Evolutionary conservation across 2,888 invertebrate genomes (phyloP).

Genomic region (Notocelia uddmanniana): DNA sequence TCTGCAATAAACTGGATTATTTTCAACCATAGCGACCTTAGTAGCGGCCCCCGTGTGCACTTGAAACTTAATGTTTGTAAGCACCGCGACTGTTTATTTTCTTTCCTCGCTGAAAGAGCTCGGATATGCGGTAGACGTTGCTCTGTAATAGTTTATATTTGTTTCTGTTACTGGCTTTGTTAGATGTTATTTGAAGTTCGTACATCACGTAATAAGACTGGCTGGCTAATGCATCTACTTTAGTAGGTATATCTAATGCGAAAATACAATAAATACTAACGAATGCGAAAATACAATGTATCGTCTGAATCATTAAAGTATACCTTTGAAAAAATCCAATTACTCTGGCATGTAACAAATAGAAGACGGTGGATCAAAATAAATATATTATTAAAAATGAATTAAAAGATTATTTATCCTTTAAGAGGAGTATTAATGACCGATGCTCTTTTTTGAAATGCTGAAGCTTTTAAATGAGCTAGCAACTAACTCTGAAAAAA

Average conservation of each 20-base stretch:
- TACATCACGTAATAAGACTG: constrained; percentile 2
- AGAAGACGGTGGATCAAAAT: no score
- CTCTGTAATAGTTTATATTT: constrained; percentile 54
- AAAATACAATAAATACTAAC: no score
- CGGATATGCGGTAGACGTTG: constrained; percentile 52
- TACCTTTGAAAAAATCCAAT: no score
- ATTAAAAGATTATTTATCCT: no score
- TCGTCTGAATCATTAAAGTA: no score
- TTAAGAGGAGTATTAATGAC: no score
- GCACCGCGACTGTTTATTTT: constrained; percentile 65
- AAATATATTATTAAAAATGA: no score
- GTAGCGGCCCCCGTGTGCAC: constrained; percentile 55
- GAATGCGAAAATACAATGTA: no score
- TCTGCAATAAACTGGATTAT: neutral
- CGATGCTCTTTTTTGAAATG: no score
- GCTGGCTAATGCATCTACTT: constrained; percentile 17
- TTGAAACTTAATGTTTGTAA: constrained; percentile 70
- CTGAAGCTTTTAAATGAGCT: no score
- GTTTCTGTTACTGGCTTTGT: constrained; percentile 38
- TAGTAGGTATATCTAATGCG: neutral
- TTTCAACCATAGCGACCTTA: neutral
- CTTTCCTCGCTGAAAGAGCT: constrained; percentile 51
- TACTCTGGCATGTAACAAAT: no score
- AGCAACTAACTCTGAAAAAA: no score
- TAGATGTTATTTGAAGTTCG: constrained; percentile 18